These are phyloP conservation scores for Syrista parreyssii DNA, from an alignment of 2,888 invertebrate genomes.

Conservation along the genomic window DNA sequence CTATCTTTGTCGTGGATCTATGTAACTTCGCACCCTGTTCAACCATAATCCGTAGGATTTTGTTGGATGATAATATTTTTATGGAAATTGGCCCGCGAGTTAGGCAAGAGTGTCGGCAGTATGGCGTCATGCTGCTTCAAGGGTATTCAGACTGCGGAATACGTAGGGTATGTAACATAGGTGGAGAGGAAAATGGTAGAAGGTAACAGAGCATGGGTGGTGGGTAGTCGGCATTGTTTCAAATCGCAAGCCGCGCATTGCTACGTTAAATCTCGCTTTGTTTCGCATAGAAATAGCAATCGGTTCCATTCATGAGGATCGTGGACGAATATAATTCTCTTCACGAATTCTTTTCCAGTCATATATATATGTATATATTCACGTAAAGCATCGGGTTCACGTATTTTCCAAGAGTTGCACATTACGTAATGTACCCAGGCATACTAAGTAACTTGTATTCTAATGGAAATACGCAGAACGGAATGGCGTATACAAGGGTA, in stretches of 20 bases:
- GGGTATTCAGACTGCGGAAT: background rate
- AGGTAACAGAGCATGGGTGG: background rate
- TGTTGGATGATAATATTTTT: background rate
- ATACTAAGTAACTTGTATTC: background rate
- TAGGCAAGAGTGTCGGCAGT: background rate
- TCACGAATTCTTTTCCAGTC: background rate
- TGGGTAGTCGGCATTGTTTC: conserved; percentile 38
- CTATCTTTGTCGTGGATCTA: background rate
- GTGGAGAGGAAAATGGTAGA: background rate
- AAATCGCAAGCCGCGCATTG: conserved; percentile 27
- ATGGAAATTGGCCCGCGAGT: background rate
- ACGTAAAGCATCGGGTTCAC: background rate
- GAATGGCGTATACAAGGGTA: background rate
- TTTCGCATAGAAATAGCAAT: conserved; percentile 27
- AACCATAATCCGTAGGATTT: background rate
- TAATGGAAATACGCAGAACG: background rate
- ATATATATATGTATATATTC: background rate
- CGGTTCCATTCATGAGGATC: conserved; percentile 9
- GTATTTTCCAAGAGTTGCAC: background rate
- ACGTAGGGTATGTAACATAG: background rate
- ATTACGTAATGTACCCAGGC: background rate
- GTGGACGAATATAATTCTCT: background rate
- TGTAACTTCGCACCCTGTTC: background rate
- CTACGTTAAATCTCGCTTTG: conserved; percentile 32
- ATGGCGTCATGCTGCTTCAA: background rate